Base-by-base conservation (phyloP, 2,797 vertebrate species). In the Mustela erminea region DNA sequence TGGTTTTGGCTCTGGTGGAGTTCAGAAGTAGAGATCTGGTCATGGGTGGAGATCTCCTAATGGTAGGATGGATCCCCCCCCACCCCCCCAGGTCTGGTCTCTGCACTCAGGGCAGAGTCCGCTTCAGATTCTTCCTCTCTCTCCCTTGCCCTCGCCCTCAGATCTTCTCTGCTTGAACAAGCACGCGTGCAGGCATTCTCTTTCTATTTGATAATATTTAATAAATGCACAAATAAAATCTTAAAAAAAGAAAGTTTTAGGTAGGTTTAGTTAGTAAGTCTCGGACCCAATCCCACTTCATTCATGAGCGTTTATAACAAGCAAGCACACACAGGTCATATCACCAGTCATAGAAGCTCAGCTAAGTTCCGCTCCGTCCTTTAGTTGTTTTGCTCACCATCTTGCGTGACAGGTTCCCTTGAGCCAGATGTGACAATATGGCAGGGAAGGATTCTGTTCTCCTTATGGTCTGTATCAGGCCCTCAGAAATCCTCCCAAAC, bases 401-500 rank as follows among this genome's bases (percentile, higher is more conserved):
- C 70, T 81, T 62, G 1, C 54, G 21, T 5, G 68, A 41, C 41
- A 49, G 32, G 21, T 38, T 95, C 12, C n/a, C 38, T 87, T 46
- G 83, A 88, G 64, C 70, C 78, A 77, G 15, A 56, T 89, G 43
- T 78, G 49, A 83, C 21, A 49, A 1, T 38, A 56, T 32, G 7
- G 9, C 80, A 56, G 49, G 35, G 8, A 41, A 32, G 46, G 41
- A 38, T 77, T 80, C 74, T 75, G 0, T 72, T 68, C 68, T 17
- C 38, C 9, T 88, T 86, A 5, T 8, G 10, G 20, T 52, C 87
- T 90, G 3, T 20, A 7, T 85, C 5, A 27, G 83, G 13, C 25
- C 13, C 20, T 66, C 52, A 64, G 66, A 93, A 89, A 77, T 29
- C 9, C n/a, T 41, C 46, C n/a, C 85, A 92, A 68, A 68, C 85